Conservation (phyloP, 2,888 invertebrate genomes). For the Alloscopus bannaensis region DNA sequence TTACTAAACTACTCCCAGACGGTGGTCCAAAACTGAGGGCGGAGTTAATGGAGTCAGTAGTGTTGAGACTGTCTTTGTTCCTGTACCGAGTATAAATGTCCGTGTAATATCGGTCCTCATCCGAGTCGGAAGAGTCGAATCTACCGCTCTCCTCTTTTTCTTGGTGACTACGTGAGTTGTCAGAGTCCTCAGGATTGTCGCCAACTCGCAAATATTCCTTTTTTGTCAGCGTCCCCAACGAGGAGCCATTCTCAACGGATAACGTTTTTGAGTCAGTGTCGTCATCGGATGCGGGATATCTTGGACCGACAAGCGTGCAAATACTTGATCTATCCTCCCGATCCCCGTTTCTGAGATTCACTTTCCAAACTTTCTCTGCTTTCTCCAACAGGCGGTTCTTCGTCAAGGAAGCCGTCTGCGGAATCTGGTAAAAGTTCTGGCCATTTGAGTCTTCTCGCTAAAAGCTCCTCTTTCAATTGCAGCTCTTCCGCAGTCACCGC, state of each 20-base stretch:
- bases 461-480: constrained; percentile 84
- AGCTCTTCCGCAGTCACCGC: constrained; percentile 82
- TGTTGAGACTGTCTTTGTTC: constrained; percentile 31
- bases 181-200: not conserved
- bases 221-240: constrained; percentile 38
- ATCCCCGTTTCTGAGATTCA: constrained; percentile 12
- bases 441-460: constrained; percentile 81
- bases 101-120: constrained; percentile 40
- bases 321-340: constrained; percentile 28
- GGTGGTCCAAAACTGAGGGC: constrained; percentile 73
- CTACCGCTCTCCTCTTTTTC: constrained; percentile 16
- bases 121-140: constrained; percentile 10
- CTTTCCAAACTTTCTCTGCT: constrained; percentile 36
- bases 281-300: not conserved
- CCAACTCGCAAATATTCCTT: constrained; percentile 1
- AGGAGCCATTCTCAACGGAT: constrained; percentile 36
- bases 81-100: constrained; percentile 61
- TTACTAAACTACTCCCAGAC: constrained; percentile 71
- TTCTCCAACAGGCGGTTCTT: constrained; percentile 1
- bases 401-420: constrained; percentile 28
- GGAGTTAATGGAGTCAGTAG: constrained; percentile 28
- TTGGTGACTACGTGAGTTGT: not conserved
- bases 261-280: constrained; percentile 38
- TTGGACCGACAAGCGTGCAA: constrained; percentile 28
- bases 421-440: constrained; percentile 62